Evolutionary conservation across 92 coral and sea anemone genomes (phyloP).

Genomic region (Metridium senile): DNA sequence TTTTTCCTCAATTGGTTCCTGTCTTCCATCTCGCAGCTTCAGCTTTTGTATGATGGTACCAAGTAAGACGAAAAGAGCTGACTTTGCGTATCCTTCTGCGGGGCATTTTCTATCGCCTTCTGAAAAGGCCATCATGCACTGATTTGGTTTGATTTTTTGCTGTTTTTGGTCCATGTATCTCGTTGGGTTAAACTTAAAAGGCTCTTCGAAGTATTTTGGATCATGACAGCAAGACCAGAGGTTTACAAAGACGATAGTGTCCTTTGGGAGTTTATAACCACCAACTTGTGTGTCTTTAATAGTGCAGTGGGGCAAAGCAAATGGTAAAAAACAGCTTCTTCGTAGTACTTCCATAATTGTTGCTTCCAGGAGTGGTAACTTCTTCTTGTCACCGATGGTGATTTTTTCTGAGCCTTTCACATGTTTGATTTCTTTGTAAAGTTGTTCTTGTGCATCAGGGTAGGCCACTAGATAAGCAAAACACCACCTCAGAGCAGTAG

Average conservation of each 20-base stretch:
- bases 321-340: slow-evolving; percentile 85
- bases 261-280: slow-evolving; percentile 76
- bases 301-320: slow-evolving; percentile 96
- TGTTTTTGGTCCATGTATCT: slow-evolving; percentile 83
- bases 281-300: slow-evolving; percentile 80
- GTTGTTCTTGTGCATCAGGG: slow-evolving; percentile 71
- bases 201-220: slow-evolving; percentile 74
- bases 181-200: slow-evolving; percentile 81
- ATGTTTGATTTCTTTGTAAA: slow-evolving; percentile 62
- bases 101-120: slow-evolving; percentile 96
- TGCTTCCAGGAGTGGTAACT: slow-evolving; percentile 90
- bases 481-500: slow-evolving; percentile 81
- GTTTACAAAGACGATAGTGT: slow-evolving; percentile 84
- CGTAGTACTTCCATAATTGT: slow-evolving; percentile 89
- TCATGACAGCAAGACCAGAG: slow-evolving; percentile 96
- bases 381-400: slow-evolving; percentile 71
- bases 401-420: slow-evolving; percentile 69
- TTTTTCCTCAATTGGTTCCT: slow-evolving; percentile 75
- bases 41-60: slow-evolving; percentile 87
- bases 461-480: slow-evolving; percentile 82
- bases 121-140: slow-evolving; percentile 82
- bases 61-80: slow-evolving; percentile 75
- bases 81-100: slow-evolving; percentile 83
- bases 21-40: slow-evolving; percentile 65
- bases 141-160: slow-evolving; percentile 63